Evolutionary conservation across 2,888 invertebrate genomes (phyloP), one percentile per base, ranked within the genome.

Genomic region (Suillia variegata): DNA sequence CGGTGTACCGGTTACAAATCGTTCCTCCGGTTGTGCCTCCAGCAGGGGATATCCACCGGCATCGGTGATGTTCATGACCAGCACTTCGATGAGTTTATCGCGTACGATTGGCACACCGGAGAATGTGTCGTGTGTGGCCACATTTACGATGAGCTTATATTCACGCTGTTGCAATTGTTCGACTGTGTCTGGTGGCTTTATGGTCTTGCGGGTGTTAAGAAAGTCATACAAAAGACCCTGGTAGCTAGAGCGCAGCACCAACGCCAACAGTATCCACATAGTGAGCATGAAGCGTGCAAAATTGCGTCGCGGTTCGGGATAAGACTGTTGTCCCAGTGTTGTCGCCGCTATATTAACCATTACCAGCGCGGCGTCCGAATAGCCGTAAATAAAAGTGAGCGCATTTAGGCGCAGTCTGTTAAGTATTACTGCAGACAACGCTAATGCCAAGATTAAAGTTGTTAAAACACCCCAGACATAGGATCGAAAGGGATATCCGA

Each of bases 361-460:
- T 0, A 15, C n/a, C 21, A 21, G 12, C 0, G 49, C 24, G 2
- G 52, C 10, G 15, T 24, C n/a, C 3, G 24, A 54, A 34, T 17
- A 52, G 1, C 61, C 64, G 47, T 48, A 65, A 5, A 63, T 17
- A 59, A 65, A 13, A 42, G 13, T 5, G 57, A 2, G 1, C 20
- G 31, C 1, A 5, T 26, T 8, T 56, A 38, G 38, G 3, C n/a
- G 57, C 13, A 56, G 15, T 0, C 56, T 66, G 1, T 63, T 66
- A 10, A 69, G 65, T 4, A 73, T 71, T 1, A 67, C 55, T 0
- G 2, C 69, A 18, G 1, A 71, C 1, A 1, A 79, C 33, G 48
- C 71, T 70, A 0, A 59, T 56, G 26, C 71, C 49, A 0, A 78
- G 18, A 48, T 76, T 76, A 1, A 70, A 61, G 80, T 80, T 79